A percentile compares a stretch with the other conserved stretches of the same genome.
These are phyloP conservation scores for Acanthisitta chloris DNA, from an alignment of 2,113 vertebrate genomes.

Conservation along the genomic window DNA sequence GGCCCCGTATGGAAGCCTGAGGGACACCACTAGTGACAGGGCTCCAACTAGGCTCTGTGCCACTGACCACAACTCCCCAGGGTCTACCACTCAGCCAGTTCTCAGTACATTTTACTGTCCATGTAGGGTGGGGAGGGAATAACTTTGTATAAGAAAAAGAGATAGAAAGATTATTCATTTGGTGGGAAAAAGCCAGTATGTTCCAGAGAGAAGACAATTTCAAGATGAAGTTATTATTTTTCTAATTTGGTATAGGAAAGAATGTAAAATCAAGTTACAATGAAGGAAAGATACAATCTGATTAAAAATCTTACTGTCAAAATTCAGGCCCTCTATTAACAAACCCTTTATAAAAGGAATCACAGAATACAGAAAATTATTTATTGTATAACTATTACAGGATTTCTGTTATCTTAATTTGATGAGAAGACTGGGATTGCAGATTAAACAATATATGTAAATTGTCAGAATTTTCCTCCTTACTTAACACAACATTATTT, in stretches of 20 bases:
- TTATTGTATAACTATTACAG: background rate
- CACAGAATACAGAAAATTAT: background rate
- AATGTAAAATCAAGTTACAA: background rate
- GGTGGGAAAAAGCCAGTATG: background rate
- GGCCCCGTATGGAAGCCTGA: no score
- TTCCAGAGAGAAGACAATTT: background rate
- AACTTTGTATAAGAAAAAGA: background rate
- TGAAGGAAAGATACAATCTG: background rate
- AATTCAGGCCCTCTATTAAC: background rate
- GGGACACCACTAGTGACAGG: no score
- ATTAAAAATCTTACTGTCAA: background rate
- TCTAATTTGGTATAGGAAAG: background rate
- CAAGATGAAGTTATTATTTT: background rate
- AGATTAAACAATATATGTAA: background rate
- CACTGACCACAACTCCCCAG: no score
- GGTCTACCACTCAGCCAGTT: no score
- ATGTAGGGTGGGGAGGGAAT: background rate
- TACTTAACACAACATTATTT: background rate
- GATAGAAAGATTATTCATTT: background rate
- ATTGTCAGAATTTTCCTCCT: background rate
- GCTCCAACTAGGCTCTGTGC: no score
- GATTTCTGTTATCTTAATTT: background rate
- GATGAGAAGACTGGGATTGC: background rate
- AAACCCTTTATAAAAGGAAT: background rate
- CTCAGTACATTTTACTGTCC: no score